Evolutionary conservation across 2,797 vertebrate species (phyloP).

Genomic region (Cichlasoma orientale): DNA sequence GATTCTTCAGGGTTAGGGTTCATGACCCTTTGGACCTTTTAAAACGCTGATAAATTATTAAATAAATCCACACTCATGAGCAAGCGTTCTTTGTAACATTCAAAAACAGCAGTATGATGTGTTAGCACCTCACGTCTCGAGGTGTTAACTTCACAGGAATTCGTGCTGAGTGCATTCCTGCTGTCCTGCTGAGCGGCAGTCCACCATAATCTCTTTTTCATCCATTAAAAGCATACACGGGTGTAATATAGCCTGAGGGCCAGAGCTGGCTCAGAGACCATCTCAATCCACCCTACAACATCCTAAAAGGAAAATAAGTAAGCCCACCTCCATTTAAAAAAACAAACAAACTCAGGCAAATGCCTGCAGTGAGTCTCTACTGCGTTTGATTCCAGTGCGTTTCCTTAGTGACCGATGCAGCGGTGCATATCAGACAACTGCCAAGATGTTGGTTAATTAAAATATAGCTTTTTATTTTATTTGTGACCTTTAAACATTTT

Average conservation of each 20-base stretch:
- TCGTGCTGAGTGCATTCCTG: background rate
- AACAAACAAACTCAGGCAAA: background rate
- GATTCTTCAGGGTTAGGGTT: background rate
- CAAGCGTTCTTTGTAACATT: background rate
- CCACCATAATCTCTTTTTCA: conserved; percentile 1
- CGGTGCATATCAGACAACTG: background rate
- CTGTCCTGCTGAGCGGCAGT: background rate
- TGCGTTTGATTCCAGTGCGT: too few relatives aligned
- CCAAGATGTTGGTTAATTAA: background rate
- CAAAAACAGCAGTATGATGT: background rate
- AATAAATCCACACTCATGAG: background rate
- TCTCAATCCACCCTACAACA: background rate
- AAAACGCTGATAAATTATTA: background rate
- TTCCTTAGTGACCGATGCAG: background rate
- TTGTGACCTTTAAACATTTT: background rate
- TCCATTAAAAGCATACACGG: conserved; percentile 8
- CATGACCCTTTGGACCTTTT: background rate
- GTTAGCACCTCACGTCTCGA: background rate
- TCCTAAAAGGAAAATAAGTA: background rate
- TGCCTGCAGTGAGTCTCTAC: too few relatives aligned
- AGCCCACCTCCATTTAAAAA: accelerated
- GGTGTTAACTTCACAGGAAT: conserved; percentile 16
- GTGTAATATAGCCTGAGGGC: background rate
- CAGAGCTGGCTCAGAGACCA: background rate
- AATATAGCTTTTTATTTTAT: background rate